Evolutionary conservation across 2,888 invertebrate genomes (phyloP).

Genomic region (Nemapogon koenigi): DNA sequence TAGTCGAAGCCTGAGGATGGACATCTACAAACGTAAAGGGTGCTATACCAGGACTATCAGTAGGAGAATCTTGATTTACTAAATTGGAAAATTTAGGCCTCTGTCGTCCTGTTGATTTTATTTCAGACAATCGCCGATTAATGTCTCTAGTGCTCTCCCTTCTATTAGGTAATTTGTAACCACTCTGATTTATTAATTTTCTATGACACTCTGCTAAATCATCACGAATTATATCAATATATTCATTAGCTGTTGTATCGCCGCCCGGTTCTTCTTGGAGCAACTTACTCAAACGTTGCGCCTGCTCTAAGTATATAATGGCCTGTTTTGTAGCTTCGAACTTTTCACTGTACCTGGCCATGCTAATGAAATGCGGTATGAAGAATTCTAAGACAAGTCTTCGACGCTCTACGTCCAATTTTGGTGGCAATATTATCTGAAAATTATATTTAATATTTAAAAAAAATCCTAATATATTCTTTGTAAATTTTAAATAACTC

Average conservation of each 20-base stretch:
- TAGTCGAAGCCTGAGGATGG: conserved; percentile 26
- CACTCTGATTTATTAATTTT: conserved; percentile 42
- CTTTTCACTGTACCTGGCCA: conserved; percentile 70
- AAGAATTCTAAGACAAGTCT: conserved; percentile 73
- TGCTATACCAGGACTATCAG: conserved; percentile 28
- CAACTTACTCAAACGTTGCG: conserved; percentile 69
- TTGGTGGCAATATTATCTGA: conserved; percentile 44
- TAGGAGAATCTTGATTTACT: conserved; percentile 38
- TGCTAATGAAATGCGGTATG: conserved; percentile 73
- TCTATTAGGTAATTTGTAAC: conserved; percentile 42
- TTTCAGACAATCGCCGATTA: conserved; percentile 20
- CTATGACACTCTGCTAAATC: conserved; percentile 54
- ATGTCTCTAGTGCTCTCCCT: conserved; percentile 30
- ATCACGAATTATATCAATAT: conserved; percentile 58
- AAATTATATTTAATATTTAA: conserved; percentile 22
- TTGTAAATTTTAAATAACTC: not conserved
- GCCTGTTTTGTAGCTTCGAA: conserved; percentile 69
- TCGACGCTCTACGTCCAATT: conserved; percentile 65
- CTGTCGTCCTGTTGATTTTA: conserved; percentile 27
- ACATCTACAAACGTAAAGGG: conserved; percentile 48
- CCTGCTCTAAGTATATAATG: conserved; percentile 73
- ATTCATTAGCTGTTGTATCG: conserved; percentile 58
- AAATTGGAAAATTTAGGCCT: conserved; percentile 35
- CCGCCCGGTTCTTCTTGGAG: conserved; percentile 65
- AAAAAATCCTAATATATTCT: too few species aligned